Evolutionary conservation across 2,113 vertebrate genomes (phyloP).

Genomic region (Antechinus flavipes): DNA sequence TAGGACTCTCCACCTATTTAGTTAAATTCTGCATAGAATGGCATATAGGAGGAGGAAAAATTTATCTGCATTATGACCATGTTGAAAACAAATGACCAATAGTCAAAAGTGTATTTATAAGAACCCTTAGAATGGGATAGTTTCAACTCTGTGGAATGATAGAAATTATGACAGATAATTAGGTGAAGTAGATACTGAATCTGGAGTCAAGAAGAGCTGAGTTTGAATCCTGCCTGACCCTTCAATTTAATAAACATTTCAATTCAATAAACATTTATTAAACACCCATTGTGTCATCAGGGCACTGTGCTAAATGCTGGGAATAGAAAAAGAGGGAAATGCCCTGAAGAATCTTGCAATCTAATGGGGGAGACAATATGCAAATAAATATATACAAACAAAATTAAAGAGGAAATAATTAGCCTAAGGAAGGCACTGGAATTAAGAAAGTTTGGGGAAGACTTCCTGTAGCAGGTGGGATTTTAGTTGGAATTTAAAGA

Average conservation of each 20-base stretch:
- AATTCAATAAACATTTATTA: not conserved
- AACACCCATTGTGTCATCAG: not conserved
- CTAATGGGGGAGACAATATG: not conserved
- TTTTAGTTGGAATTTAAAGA: not conserved
- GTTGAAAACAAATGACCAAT: not conserved
- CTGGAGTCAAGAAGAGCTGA: not conserved
- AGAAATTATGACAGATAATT: not conserved
- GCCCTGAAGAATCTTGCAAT: not conserved
- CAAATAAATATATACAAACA: not conserved
- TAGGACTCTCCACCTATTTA: not conserved
- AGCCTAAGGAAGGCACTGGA: not conserved
- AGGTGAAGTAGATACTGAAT: not conserved
- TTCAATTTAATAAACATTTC: not conserved
- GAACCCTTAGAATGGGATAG: not conserved
- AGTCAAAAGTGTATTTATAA: not conserved
- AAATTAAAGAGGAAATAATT: not conserved
- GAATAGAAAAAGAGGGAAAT: not conserved
- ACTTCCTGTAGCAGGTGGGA: not conserved
- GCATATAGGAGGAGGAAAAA: not conserved
- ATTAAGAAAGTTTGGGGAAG: not conserved
- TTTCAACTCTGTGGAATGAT: not conserved
- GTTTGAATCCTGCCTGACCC: not conserved
- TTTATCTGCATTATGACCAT: not conserved
- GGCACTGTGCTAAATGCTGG: not conserved
- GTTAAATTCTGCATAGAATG: not conserved